A percentile compares a stretch with the other conserved stretches of the same genome.
These are phyloP conservation scores for Caenorhabditis elegans DNA, from an alignment of 1,140 invertebrate species.

Conservation along the genomic window WBcel235 BX284602.5:8427501-8428000, in stretches of 20 bases:
- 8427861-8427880: slow-evolving; percentile 68
- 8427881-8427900: slow-evolving; percentile 13
- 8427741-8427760: too few relatives aligned
- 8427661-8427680: neutral
- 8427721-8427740: too few relatives aligned
- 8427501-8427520: slow-evolving; percentile 83
- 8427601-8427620: too few relatives aligned
- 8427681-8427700: too few relatives aligned
- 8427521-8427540: slow-evolving; percentile 87
- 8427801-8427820: slow-evolving; percentile 78
- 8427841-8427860: slow-evolving; percentile 73
- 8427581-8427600: slow-evolving; percentile 64
- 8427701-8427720: too few relatives aligned
- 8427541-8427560: slow-evolving; percentile 82
- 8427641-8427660: neutral
- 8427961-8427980: slow-evolving; percentile 86
- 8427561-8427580: slow-evolving; percentile 81
- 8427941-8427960: slow-evolving; percentile 86
- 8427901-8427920: slow-evolving; percentile 30
- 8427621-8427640: too few relatives aligned
- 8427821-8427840: slow-evolving; percentile 87
- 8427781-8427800: slow-evolving; percentile 70
- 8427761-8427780: neutral
- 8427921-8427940: slow-evolving; percentile 76
- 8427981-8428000: slow-evolving; percentile 84